These are phyloP conservation scores for Catajapyx aquilonaris DNA, from an alignment of 1,140 invertebrate species.

Conservation along the genomic window DNA sequence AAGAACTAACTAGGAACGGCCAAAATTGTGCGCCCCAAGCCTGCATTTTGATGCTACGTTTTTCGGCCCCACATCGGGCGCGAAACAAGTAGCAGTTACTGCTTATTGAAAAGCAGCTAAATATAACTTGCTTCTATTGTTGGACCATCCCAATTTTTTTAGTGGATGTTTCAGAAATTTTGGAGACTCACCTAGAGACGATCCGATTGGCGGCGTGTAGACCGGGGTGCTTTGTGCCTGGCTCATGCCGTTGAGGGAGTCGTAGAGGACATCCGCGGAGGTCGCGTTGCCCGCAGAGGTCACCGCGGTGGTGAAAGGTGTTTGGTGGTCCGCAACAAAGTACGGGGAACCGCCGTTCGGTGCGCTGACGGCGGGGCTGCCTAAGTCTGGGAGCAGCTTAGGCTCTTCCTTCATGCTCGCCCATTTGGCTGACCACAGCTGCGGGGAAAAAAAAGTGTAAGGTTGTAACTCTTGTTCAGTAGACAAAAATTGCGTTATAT, in stretches of 20 bases:
- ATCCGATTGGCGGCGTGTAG: constrained; percentile 52
- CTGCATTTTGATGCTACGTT: no score
- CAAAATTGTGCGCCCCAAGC: no score
- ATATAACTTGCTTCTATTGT: no score
- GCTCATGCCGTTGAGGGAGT: constrained; percentile 48
- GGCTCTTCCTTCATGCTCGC: constrained; percentile 62
- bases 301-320: constrained; percentile 32
- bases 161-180: no score
- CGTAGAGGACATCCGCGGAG: constrained; percentile 40
- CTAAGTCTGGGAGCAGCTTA: constrained; percentile 58
- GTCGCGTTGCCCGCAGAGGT: constrained; percentile 33
- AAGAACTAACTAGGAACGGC: no score
- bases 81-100: no score
- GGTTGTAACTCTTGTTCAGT: no score
- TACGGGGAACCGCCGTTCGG: constrained; percentile 24
- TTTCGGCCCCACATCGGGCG: no score
- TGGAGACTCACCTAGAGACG: constrained; percentile 39
- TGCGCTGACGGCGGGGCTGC: constrained; percentile 28
- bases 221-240: constrained; percentile 42
- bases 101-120: no score
- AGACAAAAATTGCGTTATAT: no score
- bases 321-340: constrained; percentile 15
- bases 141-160: no score
- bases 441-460: constrained; percentile 18
- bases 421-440: constrained; percentile 73